Base-by-base conservation (phyloP, 2,888 invertebrate species). In the Mesoligia furuncula region DNA sequence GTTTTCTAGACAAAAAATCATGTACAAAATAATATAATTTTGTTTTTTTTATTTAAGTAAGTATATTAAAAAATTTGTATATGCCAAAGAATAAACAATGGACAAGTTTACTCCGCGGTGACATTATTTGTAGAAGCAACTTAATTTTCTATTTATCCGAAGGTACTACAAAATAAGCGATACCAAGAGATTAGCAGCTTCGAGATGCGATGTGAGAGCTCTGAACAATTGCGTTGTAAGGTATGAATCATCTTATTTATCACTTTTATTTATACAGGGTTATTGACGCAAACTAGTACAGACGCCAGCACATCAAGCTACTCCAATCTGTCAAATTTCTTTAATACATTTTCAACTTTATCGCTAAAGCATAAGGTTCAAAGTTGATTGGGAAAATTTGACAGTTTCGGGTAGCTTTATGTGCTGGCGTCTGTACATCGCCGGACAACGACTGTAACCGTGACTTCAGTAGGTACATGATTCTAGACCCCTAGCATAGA, bases 141-240 rank as follows among this genome's bases (percentile, higher is more conserved):
- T 67, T 36, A 73, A 64, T 71, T 68, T 80, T 71, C 11, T 66
- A 66, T 84, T 80, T 80, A 39, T 80, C 11, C 71, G 17, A 80
- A 85, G 81, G 81, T 6, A 36, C 36, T 68, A 71, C 81, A 80
- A 85, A 81, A 31, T 71, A 81, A 82, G 57, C 81, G 85, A 17
- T 71, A 64, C 74, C 81, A 85, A 59, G 81, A 85, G 5, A 71
- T 85, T 71, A 24, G 69, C 42, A 75, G 82, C 36, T 81, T 48
- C 42, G 85, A 83, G 82, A 75, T 73, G 69, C 82, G 27, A 42
- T 83, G 83, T 69, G 82, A 85, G 72, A 81, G 13, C 27, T 69
- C 75, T 9, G 85, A 85, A 72, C 59, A 74, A 75, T 65, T 75
- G 20, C 66, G 62, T 85, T 85, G 74, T 64, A 71, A 82, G 81